Base-by-base conservation (phyloP, 2,113 vertebrate species). In the Origma solitaria region DNA sequence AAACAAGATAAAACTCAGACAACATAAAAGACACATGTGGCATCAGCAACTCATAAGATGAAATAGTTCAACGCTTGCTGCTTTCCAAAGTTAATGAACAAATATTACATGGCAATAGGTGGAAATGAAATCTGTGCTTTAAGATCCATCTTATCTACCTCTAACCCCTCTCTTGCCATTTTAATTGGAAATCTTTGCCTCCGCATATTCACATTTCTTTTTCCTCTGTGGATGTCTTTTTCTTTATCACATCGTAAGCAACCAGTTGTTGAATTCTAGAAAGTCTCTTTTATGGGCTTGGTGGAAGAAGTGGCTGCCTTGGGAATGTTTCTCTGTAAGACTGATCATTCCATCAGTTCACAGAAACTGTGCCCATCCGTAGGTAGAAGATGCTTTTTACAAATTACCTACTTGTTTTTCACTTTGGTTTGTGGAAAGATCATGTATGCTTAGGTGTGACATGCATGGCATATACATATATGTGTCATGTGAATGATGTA, bases 21-120 rank as follows among this genome's bases (percentile, higher is more conserved):
- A 84, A 4, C 18, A 19, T 53, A 37, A 8, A 4, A 31, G 31
- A 60, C 77, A 75, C 24, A 8, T 60, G 20, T 56, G 58, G 30
- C 49, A 78, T 64, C 81, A 86, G 69, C 81, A 94, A 7, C 45
- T 78, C 27, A 9, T 49, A 54, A 90, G 14, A 53, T 8, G 70
- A 58, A 83, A 69, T 21, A n/a, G 6, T 77, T 92, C 20, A 72
- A n/a, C 10, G 7, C 38, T 72, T 2, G 0, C 44, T 88, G 35
- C 58, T 94, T 78, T 51, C 51, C 50, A 8, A 75, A 68, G 35
- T 53, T 94, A 66, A 78, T 66, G 78, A 86, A 38, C 57, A 84
- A 50, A 60, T 88, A 45, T 24, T 92, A 50, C 40, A 10, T 50
- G 13, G 37, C 30, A 80, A 11, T 50, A 70, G 53, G 11, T 69